phyloP scores from a whole-genome alignment of 2,888 invertebrate genomes.

The Platypus cylindrus region DNA sequence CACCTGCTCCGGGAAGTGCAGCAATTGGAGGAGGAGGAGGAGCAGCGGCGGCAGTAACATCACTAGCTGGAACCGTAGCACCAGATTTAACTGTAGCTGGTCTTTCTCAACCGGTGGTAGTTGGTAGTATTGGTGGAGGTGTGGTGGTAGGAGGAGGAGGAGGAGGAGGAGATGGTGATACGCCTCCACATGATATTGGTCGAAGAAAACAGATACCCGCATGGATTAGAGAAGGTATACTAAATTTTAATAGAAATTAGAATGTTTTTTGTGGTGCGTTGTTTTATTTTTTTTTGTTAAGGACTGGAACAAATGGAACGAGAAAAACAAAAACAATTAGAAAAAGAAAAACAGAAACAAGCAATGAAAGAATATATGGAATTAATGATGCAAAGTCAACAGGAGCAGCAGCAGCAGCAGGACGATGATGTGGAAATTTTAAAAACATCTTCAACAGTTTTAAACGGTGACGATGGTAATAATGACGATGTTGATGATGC shows the following conservation, averaged over 20 bases:
- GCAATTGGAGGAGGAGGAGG: too few relatives aligned
- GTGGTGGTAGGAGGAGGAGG: too few relatives aligned
- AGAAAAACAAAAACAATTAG: slow-evolving; percentile 78
- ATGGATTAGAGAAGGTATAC: slow-evolving; percentile 84
- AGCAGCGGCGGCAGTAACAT: slow-evolving; percentile 18
- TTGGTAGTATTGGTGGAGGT: slow-evolving; percentile 7
- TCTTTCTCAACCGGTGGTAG: slow-evolving; percentile 14
- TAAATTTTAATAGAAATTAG: too few relatives aligned
- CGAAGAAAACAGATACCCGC: slow-evolving; percentile 86
- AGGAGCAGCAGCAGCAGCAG: slow-evolving; percentile 43
- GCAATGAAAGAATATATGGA: slow-evolving; percentile 47
- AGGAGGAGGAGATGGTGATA: too few relatives aligned
- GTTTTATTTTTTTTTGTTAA: slow-evolving; percentile 27
- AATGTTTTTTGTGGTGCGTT: too few relatives aligned
- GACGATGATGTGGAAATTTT: slow-evolving; percentile 35
- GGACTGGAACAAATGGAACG: slow-evolving; percentile 96
- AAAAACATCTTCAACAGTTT: too few relatives aligned
- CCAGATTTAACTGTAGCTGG: slow-evolving; percentile 13
- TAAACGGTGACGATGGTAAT: slow-evolving; percentile 36
- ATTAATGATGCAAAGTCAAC: slow-evolving; percentile 39
- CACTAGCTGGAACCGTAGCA: slow-evolving; percentile 18
- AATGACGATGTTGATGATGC: slow-evolving; percentile 41
- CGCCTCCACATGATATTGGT: slow-evolving; percentile 56
- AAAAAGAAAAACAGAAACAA: slow-evolving; percentile 57
- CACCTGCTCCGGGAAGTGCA: too few relatives aligned